Conservation (phyloP, 1,140 invertebrate species). For the Luehdorfia chinensis region DNA sequence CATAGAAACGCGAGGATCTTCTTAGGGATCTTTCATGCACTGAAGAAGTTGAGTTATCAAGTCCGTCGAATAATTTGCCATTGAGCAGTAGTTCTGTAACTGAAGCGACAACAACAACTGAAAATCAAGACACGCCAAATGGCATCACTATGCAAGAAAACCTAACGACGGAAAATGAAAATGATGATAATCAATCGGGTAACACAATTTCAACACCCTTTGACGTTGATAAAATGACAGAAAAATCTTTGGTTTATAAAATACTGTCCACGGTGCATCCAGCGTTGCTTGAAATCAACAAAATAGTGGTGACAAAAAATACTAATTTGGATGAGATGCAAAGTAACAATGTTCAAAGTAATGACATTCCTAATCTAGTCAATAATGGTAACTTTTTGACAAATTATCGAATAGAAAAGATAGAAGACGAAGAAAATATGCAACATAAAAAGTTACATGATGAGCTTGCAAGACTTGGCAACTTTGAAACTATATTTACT, state of each 20-base stretch:
- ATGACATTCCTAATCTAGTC: slow-evolving; percentile 46
- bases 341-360: slow-evolving; percentile 53
- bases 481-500: slow-evolving; percentile 68
- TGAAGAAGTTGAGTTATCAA: slow-evolving; percentile 55
- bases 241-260: neutral
- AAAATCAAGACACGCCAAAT: slow-evolving; percentile 43
- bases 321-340: slow-evolving; percentile 35
- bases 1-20: slow-evolving; percentile 70
- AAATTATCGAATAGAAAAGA: slow-evolving; percentile 44
- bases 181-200: slow-evolving; percentile 34
- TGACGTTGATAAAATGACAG: neutral
- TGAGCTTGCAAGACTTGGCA: slow-evolving; percentile 55
- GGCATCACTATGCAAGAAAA: slow-evolving; percentile 47
- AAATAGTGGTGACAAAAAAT: slow-evolving; percentile 36
- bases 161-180: slow-evolving; percentile 42
- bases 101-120: slow-evolving; percentile 34
- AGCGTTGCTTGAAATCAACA: slow-evolving; percentile 23
- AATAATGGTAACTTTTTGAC: slow-evolving; percentile 36
- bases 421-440: slow-evolving; percentile 56
- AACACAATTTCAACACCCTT: slow-evolving; percentile 28
- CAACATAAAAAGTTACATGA: slow-evolving; percentile 64
- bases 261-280: neutral
- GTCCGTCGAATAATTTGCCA: slow-evolving; percentile 20
- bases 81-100: slow-evolving; percentile 25
- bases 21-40: slow-evolving; percentile 62